phyloP scores from a whole-genome alignment of 2,797 vertebrate genomes.

The Halcyon badia region DNA sequence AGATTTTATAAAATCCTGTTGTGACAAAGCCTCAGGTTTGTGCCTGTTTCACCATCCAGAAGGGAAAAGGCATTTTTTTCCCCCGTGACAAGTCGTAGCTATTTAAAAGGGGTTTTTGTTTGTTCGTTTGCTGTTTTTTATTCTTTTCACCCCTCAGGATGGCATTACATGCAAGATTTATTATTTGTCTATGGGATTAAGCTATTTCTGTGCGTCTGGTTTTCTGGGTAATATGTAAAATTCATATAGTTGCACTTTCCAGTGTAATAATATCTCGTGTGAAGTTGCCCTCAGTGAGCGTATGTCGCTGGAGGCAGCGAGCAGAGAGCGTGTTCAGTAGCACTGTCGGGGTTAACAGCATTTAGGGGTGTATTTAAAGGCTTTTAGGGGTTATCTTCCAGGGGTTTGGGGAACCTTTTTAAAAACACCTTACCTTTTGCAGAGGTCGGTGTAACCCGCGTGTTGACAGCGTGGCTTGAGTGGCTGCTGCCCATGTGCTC shows the following conservation, averaged over 20 bases:
- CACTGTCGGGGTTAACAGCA: not conserved
- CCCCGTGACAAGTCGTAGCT: not conserved
- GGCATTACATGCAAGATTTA: not conserved
- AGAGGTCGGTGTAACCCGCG: accelerated
- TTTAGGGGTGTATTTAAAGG: not conserved
- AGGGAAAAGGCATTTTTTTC: not conserved
- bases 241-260: not conserved
- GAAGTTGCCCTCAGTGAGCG: not conserved
- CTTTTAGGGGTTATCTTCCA: not conserved
- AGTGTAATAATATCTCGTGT: accelerated
- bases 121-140: too few relatives aligned
- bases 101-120: not conserved
- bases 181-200: not conserved
- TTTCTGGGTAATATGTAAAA: not conserved
- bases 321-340: not conserved
- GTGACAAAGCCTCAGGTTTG: not conserved
- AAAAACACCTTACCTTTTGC: accelerated
- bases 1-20: not conserved
- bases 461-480: accelerated
- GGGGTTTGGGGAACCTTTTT: not conserved
- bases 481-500: not conserved
- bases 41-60: not conserved
- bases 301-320: not conserved
- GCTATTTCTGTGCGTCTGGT: not conserved
- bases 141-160: not conserved